Base-by-base conservation (phyloP, 2,797 vertebrate genomes). In the Spinus olivaceus region DNA sequence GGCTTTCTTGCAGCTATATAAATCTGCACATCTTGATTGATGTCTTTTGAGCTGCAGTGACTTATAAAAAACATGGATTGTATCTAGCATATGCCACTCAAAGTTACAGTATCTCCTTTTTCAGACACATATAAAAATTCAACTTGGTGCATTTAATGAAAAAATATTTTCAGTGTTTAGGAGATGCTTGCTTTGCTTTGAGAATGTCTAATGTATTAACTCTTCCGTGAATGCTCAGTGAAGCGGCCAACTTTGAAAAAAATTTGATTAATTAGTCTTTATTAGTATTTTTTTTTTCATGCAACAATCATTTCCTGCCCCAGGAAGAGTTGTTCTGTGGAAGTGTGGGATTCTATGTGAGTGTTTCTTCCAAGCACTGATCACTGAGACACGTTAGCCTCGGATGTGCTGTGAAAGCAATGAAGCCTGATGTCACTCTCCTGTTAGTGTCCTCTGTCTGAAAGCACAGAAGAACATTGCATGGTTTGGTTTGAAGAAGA, bases 81-180 rank as follows among this genome's bases (percentile, higher is more conserved):
- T 73, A 79, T 74, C 88, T 92, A 83, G 57, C 81, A 53, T 54
- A 69, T 86, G 92, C 63, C 90, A 95, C 76, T 86, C 86, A 70
- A 79, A 86, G 60, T 86, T 82, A 77, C 53, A 77, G 67, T 82
- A 71, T 86, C 53, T 83, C 72, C 53, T 30, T 90, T 90, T 86
- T 81, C 74, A 90, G 42, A 86, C 65, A 39, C 73, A 32, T 53
- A 80, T 88, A 85, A 70, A 95, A 95, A 64, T 49, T 91, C 53
- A 50, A 2, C 53, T 91, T 78, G 28, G 27, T 57, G n/a, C 81
- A 92, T 91, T 96, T 95, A 92, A 57, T 86, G 54, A 92, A 96
- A 95, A 76, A 91, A 93, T 96, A 91, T 94, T 95, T 92, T 81
- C 27, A 14, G 10, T 71, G 39, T 80, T 96, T 76, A 81, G 88